Evolutionary conservation across 2,113 vertebrate species (phyloP).

Genomic region (Falco punctatus): DNA sequence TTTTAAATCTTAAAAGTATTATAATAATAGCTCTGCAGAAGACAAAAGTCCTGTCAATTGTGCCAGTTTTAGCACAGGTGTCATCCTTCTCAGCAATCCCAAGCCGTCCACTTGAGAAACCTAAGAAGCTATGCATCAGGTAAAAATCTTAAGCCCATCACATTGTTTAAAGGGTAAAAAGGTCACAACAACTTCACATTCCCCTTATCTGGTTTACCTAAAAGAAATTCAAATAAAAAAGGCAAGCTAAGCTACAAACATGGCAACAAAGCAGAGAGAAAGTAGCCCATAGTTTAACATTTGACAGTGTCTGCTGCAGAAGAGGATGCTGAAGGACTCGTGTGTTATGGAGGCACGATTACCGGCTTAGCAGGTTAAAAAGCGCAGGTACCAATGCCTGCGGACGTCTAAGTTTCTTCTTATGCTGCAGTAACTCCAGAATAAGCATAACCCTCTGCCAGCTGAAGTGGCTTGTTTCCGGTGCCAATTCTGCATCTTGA

Average conservation of each 20-base stretch:
- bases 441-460: slow-evolving; percentile 91
- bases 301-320: neutral
- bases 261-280: neutral
- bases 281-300: fast-evolving
- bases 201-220: neutral
- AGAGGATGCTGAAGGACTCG: neutral
- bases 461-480: slow-evolving; percentile 71
- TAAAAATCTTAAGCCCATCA: neutral
- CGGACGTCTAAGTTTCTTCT: slow-evolving; percentile 90
- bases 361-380: slow-evolving; percentile 91
- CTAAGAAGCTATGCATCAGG: neutral
- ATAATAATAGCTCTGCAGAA: neutral
- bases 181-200: fast-evolving
- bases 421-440: slow-evolving; percentile 94
- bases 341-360: neutral
- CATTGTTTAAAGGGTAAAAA: neutral
- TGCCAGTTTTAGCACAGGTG: neutral
- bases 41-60: neutral
- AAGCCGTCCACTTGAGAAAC: neutral
- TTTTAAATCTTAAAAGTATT: neutral
- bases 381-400: slow-evolving; percentile 86
- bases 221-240: neutral
- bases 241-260: neutral
- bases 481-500: slow-evolving; percentile 52
- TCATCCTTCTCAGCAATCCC: neutral